Evolutionary conservation across 1,140 invertebrate genomes (phyloP), one percentile per base, ranked within the genome.

Genomic region (Phthorimaea operculella): DNA sequence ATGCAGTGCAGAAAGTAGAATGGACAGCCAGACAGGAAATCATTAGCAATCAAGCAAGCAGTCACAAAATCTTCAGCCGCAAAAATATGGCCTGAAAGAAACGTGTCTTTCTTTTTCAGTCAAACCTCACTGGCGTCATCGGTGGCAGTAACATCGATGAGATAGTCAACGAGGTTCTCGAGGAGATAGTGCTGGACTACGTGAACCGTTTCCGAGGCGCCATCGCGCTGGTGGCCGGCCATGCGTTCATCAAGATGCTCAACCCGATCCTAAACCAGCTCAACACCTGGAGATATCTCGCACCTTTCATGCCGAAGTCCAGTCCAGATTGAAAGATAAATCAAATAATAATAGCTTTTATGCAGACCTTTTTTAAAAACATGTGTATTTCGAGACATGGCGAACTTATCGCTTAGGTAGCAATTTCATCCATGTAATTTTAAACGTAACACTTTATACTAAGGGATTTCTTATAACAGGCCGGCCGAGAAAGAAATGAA

Each of bases 81-180:
- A 4, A 28, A 28, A 28, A 28, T 28, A 28, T 28, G 21, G 6
- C 21, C 21, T 28, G 6, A 28, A 6, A 28, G 6, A 28, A 2
- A 28, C 21, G 21, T 28, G 21, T 4, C 6, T 28, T 28, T 6
- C 21, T 28, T 28, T 28, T 28, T 28, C 61, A 79, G 76, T 72
- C 71, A 0, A 34, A 63, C 12, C 48, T 74, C 15, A 68, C 60
- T 7, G 76, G 76, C 14, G 76, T 70, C 8, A 74, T 85, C 50
- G 83, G 82, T 6, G 82, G 82, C 33, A 76, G 79, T 12, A 70
- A 80, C 44, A 80, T 85, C 34, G 79, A 84, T 60, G 21, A 53
- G 3, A 71, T 86, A 8, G 74, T 82, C 7, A 84, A 84, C 62
- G 70, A 78, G 0, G 64, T 83, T 0, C 55, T 79, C 0, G 72